These are phyloP conservation scores for Pelodytes ibericus DNA, from an alignment of 2,797 vertebrate species.

Conservation along the genomic window DNA sequence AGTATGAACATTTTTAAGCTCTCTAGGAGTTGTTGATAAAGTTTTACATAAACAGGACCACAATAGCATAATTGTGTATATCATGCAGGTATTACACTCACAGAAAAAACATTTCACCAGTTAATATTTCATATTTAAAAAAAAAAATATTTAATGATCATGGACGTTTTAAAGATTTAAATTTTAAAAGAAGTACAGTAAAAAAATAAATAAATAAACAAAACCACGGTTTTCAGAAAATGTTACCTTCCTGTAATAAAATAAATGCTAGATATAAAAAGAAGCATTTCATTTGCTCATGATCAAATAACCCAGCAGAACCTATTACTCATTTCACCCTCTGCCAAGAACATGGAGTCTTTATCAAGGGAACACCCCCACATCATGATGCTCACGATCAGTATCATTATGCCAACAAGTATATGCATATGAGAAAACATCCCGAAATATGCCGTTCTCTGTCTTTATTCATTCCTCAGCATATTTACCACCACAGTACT, in stretches of 20 bases:
- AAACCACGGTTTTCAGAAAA: slow-evolving; percentile 12
- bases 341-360: slow-evolving; percentile 66
- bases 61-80: too few relatives aligned
- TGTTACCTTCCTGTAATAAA: slow-evolving; percentile 43
- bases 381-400: slow-evolving; percentile 65
- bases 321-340: slow-evolving; percentile 68
- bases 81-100: too few relatives aligned
- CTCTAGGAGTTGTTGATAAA: too few relatives aligned
- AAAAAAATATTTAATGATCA: background rate
- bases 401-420: slow-evolving; percentile 62
- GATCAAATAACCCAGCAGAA: slow-evolving; percentile 67
- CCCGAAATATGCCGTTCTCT: slow-evolving; percentile 62
- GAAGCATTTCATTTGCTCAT: slow-evolving; percentile 64
- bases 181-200: too few relatives aligned
- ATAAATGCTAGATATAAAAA: slow-evolving; percentile 42
- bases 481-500: slow-evolving; percentile 66
- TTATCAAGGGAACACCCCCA: slow-evolving; percentile 66
- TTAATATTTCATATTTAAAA: slow-evolving; percentile 5
- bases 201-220: background rate
- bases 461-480: slow-evolving; percentile 60
- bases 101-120: slow-evolving; percentile 9
- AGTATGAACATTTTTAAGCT: too few relatives aligned
- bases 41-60: too few relatives aligned
- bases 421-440: slow-evolving; percentile 67
- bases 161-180: slow-evolving; percentile 12